Percentiles rank a stretch among this genome's conserved stretches.
phyloP scores from a whole-genome alignment of 2,113 vertebrate genomes.

The Hylia prasina region DNA sequence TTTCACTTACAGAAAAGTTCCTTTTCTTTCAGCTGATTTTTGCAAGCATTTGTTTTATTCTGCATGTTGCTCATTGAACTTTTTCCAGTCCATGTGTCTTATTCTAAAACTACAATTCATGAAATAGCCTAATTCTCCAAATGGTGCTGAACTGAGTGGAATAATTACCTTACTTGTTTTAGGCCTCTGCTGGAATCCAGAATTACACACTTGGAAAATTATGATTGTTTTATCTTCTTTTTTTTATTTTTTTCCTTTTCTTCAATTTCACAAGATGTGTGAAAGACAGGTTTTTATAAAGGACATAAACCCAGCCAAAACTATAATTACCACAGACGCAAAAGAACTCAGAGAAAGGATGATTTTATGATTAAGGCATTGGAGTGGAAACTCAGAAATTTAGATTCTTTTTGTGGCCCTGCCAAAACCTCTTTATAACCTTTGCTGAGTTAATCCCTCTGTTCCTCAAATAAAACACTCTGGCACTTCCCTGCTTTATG shows the following conservation, averaged over 20 bases:
- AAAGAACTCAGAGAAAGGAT: background rate
- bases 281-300: constrained; percentile 43
- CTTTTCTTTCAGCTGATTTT: background rate
- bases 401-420: background rate
- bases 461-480: background rate
- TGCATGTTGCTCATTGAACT: background rate
- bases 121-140: constrained; percentile 50
- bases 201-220: constrained; percentile 62
- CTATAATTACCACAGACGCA: constrained; percentile 7
- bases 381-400: constrained; percentile 22
- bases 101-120: constrained; percentile 51
- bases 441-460: background rate
- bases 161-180: constrained; percentile 64
- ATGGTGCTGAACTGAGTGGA: constrained; percentile 53
- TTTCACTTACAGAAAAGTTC: background rate
- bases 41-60: background rate
- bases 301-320: constrained; percentile 16
- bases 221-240: constrained; percentile 43
- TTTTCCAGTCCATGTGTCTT: constrained; percentile 50
- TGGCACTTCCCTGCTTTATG: background rate
- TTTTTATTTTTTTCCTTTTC: background rate
- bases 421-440: constrained; percentile 16
- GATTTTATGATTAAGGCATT: constrained; percentile 21
- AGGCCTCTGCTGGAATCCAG: constrained; percentile 42
- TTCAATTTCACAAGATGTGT: background rate